These are phyloP conservation scores for Trachemys scripta DNA, from an alignment of 2,113 vertebrate species.

Conservation along the genomic window DNA sequence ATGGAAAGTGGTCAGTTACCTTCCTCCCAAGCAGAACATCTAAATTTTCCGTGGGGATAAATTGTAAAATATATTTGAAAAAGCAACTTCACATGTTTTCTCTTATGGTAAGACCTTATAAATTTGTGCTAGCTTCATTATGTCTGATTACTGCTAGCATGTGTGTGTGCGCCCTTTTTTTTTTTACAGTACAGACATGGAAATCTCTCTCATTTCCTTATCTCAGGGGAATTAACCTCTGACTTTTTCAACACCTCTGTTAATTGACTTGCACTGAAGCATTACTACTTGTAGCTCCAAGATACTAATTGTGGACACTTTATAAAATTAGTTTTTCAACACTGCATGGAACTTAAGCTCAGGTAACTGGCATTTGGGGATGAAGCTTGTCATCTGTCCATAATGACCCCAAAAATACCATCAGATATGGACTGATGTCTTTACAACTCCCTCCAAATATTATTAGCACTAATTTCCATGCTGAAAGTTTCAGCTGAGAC, in stretches of 20 bases:
- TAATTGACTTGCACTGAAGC: background rate
- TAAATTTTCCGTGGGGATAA: background rate
- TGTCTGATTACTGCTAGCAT: background rate
- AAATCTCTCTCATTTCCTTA: background rate
- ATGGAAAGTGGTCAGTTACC: background rate
- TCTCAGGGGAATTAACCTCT: background rate
- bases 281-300: background rate
- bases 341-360: fast-evolving
- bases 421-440: fast-evolving
- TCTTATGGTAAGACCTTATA: background rate
- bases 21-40: background rate
- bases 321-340: fast-evolving
- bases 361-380: fast-evolving
- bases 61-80: background rate
- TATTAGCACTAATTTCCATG: background rate
- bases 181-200: background rate
- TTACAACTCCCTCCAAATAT: fast-evolving
- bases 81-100: background rate
- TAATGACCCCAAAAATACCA: background rate
- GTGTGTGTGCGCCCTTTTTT: background rate
- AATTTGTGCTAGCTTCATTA: background rate
- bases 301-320: background rate
- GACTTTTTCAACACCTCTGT: background rate
- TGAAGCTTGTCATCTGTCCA: background rate
- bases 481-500: background rate